Evolutionary conservation across 1,140 invertebrate species (phyloP), one percentile per base, ranked within the genome.

Genomic region (Episyrphus balteatus): DNA sequence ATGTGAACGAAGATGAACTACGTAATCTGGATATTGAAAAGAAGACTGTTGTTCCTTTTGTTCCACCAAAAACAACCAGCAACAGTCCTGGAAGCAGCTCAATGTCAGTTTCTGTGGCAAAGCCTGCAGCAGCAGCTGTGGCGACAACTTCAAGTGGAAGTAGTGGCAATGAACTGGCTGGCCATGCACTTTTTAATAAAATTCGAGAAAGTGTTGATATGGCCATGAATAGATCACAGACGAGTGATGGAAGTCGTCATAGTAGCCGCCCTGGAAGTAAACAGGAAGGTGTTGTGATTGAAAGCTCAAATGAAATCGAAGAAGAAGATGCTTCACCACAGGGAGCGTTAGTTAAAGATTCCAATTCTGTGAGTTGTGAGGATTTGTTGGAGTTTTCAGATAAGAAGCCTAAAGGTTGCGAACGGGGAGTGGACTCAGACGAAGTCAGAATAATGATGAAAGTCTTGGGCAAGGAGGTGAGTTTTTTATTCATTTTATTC

Each of bases 401-500:
- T 59, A 82, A 88, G 55, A 85, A 85, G 46, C 86, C 86, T 0
- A 85, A 82, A 54, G 84, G 87, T 0, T 76, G 83, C n/a, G 79
- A 82, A n/a, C 78, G 84, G 42, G 86, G 88, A 2, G 77, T 82
- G 2, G 84, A 88, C 54, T 88, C 86, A 1, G 89, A 94, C 63
- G 90, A 94, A 76, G 86, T 95, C 38, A 73, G 88, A 53, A 88
- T 92, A 18, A 91, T 94, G 88, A 77, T 81, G 44, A 93, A 92
- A 72, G 86, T 94, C 13, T 75, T 94, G 37, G 86, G 86, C 46
- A 79, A 86, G 55, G 77, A 86, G 70, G 86, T 88, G 66, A 74
- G 72, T 66, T 19, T 44, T 21, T 43, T 15, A 17, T 38, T 26
- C 13, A 17, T 38, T 48, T 42, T 21, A 46, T 36, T 30, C 14